Base-by-base conservation (phyloP, 2,113 vertebrate species). In the Irena cyanogastra region DNA sequence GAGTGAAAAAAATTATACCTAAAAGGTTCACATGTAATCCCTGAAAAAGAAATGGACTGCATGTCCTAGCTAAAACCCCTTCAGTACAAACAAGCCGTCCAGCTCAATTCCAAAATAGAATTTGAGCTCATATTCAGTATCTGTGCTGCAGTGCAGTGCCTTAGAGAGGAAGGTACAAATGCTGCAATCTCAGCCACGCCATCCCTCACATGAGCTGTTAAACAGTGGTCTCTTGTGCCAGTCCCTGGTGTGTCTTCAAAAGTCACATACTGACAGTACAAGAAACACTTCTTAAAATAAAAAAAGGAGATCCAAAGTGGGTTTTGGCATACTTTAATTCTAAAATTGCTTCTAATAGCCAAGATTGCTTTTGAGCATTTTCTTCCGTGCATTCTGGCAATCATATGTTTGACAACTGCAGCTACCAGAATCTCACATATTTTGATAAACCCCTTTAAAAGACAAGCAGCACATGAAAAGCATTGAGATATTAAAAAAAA, bases 141-240 rank as follows among this genome's bases (percentile, higher is more conserved):
- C 89, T 56, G 28, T 93, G 87, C 94, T 96, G 95, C 95, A 97
- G 94, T 97, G 95, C 93, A 96, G 94, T 96, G 90, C 88, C 65
- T 92, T 71, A 28, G 69, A 86, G 72, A 90, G 56, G 80, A 95
- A 97, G 69, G 92, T 81, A 93, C 56, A 92, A 92, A 89, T 88
- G 59, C 95, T 96, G 95, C 94, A 96, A 95, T 84, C 83, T 64
- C 92, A 96, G 89, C 76, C 88, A 95, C 30, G 15, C 93, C 83
- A 84, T 39, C 69, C 69, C 69, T 92, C 92, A 81, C 69, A 87
- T 35, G 52, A 92, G 65, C 92, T 93, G 79, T 37, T 93, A 52
- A 93, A 77, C 83, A 90, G 64, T 71, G 61, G 61, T 93, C 86
- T 87, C 92, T 84, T 56, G 16, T 93, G 88, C 83, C 93, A 87